Conservation (phyloP, 2,113 vertebrate genomes). For the Telmatochromis sp. region DNA sequence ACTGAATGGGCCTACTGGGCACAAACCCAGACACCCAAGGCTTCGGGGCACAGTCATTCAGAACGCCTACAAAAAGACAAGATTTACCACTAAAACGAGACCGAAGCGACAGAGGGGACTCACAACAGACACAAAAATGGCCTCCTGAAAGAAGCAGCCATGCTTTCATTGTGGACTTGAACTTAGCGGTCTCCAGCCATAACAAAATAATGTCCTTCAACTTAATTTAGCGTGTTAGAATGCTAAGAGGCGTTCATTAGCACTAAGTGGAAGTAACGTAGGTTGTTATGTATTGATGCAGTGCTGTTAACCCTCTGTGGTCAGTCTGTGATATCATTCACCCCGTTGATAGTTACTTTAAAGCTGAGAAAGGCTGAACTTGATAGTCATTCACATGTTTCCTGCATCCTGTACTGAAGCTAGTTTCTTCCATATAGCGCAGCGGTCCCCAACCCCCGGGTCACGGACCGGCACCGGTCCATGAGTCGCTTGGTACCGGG, state of each 20-base stretch:
- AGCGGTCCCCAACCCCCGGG: background rate
- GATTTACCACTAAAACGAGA: background rate
- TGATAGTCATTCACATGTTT: background rate
- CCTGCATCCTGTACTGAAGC: no score
- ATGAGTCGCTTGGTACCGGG: background rate
- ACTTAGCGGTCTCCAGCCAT: background rate
- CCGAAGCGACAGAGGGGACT: background rate
- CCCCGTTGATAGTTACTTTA: background rate
- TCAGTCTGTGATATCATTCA: background rate
- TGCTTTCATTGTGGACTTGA: background rate
- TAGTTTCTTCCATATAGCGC: background rate
- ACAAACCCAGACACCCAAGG: background rate
- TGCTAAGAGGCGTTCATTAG: background rate
- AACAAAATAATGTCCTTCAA: background rate
- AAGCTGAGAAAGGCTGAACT: background rate
- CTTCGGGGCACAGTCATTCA: background rate
- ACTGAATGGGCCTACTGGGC: background rate
- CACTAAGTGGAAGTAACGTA: background rate
- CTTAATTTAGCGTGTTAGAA: background rate
- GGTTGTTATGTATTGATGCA: background rate
- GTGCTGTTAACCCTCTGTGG: background rate
- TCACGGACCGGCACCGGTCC: rapidly evolving
- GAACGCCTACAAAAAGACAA: background rate
- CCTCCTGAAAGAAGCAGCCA: background rate
- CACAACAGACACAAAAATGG: background rate